Conservation (phyloP, 2,888 invertebrate genomes). For the Capitulum mitella region DNA sequence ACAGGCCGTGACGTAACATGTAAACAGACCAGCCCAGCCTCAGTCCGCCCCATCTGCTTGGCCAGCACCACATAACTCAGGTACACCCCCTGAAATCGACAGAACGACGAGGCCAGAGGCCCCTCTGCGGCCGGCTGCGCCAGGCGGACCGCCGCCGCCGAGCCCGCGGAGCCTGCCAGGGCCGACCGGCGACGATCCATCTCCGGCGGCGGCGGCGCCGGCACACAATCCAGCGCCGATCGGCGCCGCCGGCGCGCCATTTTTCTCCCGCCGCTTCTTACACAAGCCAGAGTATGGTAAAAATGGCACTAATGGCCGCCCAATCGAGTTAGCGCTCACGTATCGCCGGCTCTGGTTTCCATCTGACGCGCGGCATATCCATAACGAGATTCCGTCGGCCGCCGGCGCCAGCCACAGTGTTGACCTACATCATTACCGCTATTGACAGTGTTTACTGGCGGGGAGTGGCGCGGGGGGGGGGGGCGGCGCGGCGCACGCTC, state of each 20-base stretch:
- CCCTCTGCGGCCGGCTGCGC: too few species aligned
- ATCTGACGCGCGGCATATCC: not conserved
- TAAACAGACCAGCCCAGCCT: too few species aligned
- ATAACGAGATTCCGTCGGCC: constrained; percentile 14
- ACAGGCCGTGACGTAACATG: too few species aligned
- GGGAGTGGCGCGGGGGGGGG: not conserved
- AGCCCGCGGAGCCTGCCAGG: too few species aligned
- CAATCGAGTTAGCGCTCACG: constrained; percentile 14
- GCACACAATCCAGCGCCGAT: not conserved
- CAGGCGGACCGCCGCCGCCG: too few species aligned
- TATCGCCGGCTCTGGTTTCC: constrained; percentile 1
- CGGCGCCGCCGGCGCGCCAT: not conserved
- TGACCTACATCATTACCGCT: not conserved
- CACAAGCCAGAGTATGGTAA: constrained; percentile 5
- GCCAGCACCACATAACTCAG: too few species aligned
- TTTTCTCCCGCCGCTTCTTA: constrained; percentile 5
- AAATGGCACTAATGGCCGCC: constrained; percentile 15
- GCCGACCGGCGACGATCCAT: too few species aligned
- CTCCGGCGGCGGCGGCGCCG: too few species aligned
- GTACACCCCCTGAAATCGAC: too few species aligned
- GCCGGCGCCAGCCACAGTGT: not conserved
- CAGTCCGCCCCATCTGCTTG: too few species aligned
- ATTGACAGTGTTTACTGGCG: constrained; percentile 16
- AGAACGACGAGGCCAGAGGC: too few species aligned
- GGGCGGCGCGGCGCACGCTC: not conserved